Percentiles rank a stretch among this genome's conserved stretches.
These are phyloP conservation scores for Ips nitidus DNA, from an alignment of 1,140 invertebrate genomes.

Conservation along the genomic window DNA sequence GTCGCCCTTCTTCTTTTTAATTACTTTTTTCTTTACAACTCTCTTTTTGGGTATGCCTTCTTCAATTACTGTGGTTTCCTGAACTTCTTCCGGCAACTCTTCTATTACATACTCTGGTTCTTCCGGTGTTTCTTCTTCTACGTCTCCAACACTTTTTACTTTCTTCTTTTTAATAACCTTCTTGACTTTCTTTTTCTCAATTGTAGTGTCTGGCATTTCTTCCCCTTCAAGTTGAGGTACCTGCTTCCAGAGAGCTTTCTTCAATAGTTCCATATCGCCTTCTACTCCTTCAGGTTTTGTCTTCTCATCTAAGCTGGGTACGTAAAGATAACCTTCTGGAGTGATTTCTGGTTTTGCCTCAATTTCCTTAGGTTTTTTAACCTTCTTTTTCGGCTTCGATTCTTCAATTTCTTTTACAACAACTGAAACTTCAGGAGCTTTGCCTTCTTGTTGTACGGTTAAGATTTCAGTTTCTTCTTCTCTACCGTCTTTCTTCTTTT, in stretches of 20 bases:
- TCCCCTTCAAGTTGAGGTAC: slow-evolving; percentile 48
- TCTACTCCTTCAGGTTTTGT: slow-evolving; percentile 28
- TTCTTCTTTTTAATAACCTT: slow-evolving; percentile 28
- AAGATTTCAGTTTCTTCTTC: slow-evolving; percentile 46
- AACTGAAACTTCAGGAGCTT: slow-evolving; percentile 40
- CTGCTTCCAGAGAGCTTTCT: slow-evolving; percentile 43
- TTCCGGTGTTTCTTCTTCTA: slow-evolving; percentile 24
- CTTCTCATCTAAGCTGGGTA: slow-evolving; percentile 38
- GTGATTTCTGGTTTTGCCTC: slow-evolving; percentile 47
- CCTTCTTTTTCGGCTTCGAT: slow-evolving; percentile 53
- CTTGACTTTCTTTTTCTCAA: slow-evolving; percentile 14
- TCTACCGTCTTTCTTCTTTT: slow-evolving; percentile 40
- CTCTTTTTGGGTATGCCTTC: slow-evolving; percentile 47
- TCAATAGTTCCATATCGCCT: slow-evolving; percentile 40
- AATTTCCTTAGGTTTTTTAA: slow-evolving; percentile 44
- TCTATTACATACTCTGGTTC: slow-evolving; percentile 33
- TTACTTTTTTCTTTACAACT: slow-evolving; percentile 50
- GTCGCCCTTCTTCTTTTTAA: slow-evolving; percentile 50
- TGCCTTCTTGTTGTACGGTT: slow-evolving; percentile 42
- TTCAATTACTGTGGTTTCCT: slow-evolving; percentile 45
- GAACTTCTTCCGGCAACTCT: slow-evolving; percentile 51
- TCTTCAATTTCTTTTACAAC: slow-evolving; percentile 46
- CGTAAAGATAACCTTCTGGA: slow-evolving; percentile 39
- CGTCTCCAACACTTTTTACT: slow-evolving; percentile 40
- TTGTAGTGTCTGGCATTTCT: slow-evolving; percentile 42